Evolutionary conservation across 2,113 vertebrate species (phyloP).

Genomic region (Campylorhamphus procurvoides): DNA sequence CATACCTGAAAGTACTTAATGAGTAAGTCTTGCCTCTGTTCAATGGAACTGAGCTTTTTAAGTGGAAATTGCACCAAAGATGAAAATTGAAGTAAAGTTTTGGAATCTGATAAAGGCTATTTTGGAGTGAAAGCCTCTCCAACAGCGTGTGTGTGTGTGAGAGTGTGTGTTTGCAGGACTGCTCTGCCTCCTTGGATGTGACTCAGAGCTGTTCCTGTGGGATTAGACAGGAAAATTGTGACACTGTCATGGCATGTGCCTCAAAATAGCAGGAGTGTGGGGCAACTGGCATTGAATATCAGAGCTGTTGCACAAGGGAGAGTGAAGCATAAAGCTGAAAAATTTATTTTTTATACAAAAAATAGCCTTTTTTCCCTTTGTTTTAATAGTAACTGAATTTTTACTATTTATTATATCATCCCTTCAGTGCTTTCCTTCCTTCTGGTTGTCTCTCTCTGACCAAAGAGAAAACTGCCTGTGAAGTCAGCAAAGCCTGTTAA

Average conservation of each 20-base stretch:
- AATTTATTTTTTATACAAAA: background rate
- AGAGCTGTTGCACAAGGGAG: background rate
- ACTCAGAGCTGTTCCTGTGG: slow-evolving; percentile 15
- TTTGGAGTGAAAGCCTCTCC: background rate
- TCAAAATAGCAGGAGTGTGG: background rate
- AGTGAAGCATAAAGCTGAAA: background rate
- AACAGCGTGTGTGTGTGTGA: background rate
- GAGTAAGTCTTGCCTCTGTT: background rate
- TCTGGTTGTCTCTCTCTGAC: background rate
- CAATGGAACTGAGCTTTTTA: background rate
- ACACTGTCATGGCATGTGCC: background rate
- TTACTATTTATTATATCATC: background rate
- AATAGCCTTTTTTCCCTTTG: background rate
- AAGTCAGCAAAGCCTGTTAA: slow-evolving; percentile 38
- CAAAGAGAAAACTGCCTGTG: slow-evolving; percentile 12
- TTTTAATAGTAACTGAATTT: background rate
- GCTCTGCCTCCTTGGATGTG: background rate
- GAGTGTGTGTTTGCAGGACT: background rate
- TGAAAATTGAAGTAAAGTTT: background rate
- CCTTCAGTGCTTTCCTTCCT: background rate
- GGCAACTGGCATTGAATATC: background rate
- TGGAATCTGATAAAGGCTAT: background rate
- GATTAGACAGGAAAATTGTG: slow-evolving; percentile 48
- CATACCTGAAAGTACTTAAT: background rate
- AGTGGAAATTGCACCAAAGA: background rate